Base-by-base conservation (phyloP, 2,113 vertebrate species). In the Pterocles gutturalis region DNA sequence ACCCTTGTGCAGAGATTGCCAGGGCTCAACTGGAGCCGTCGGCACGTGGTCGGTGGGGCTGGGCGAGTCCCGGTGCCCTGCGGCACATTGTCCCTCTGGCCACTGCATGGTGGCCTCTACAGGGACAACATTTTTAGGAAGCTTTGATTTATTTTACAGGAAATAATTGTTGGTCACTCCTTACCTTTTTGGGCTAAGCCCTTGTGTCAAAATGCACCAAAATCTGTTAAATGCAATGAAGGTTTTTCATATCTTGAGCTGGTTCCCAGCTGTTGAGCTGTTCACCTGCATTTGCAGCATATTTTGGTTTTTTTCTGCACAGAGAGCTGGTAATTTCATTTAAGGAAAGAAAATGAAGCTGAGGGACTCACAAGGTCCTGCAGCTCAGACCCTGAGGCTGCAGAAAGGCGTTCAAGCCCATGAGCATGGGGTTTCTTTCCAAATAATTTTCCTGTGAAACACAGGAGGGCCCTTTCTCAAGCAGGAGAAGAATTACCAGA, bases 21-120 rank as follows among this genome's bases (percentile, higher is more conserved):
- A 4, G 0, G 12, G 17, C 20, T 53, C 20, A 51, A 28, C 20
- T 6, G 1, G 62, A 61, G 72, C 4, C 0, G 1, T 21, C 1
- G 5, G 16, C n/a, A 16, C 5, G 0, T 1, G 15, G 41, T 9
- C 26, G 0, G 0, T 13, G 2, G 72, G 55, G 76, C 76, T 21
- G 76, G 54, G 26, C 2, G 29, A 45, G 67, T 13, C 49, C 41
- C 26, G 28, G 38, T 72, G 58, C 66, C n/a, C 58, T 8, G 9
- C 0, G 3, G 54, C 62, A 65, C 54, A 3, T 3, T 5, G 26
- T 70, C 41, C 45, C 22, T 7, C 49, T 72, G 1, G 0, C 60
- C 60, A 6, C 46, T 49, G 41, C 58, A 31, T 45, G 4, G n/a
- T 15, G 28, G 14, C 28, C 48, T 60, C 31, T 12, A 14, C 57